phyloP scores from a whole-genome alignment of 2,113 vertebrate species.

The Plecturocebus donacophilus region DNA sequence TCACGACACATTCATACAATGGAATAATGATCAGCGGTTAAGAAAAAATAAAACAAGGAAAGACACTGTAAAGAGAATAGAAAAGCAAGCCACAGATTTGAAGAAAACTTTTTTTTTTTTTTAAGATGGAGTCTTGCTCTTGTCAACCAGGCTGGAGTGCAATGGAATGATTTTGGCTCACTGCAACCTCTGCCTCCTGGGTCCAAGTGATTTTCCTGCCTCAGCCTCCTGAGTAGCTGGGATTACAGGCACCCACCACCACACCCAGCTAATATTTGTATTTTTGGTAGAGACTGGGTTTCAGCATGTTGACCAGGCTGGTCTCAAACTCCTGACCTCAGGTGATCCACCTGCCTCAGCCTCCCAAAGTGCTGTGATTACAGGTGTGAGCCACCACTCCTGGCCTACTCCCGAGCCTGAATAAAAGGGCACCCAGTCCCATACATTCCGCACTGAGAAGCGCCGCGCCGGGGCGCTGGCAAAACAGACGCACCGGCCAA shows the following conservation, averaged over 20 bases:
- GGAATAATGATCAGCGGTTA: neutral
- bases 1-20: neutral
- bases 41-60: neutral
- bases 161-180: neutral
- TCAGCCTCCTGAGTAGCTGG: neutral
- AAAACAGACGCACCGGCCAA: too few relatives aligned
- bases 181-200: neutral
- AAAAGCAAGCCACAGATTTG: neutral
- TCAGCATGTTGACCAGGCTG: neutral
- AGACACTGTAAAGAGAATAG: neutral
- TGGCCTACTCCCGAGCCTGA: too few relatives aligned
- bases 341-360: too few relatives aligned
- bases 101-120: neutral
- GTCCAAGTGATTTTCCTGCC: neutral
- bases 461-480: too few relatives aligned
- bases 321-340: too few relatives aligned
- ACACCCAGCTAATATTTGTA: neutral
- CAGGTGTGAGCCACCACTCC: neutral
- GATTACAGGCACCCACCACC: neutral
- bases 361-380: neutral
- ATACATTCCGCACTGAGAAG: too few relatives aligned
- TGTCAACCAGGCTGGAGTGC: neutral
- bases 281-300: neutral
- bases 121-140: neutral
- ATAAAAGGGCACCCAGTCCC: too few relatives aligned